Percentiles rank a stretch among this genome's conserved stretches.
These are phyloP conservation scores for Ophion costatus DNA, from an alignment of 2,888 invertebrate species.

Conservation along the genomic window DNA sequence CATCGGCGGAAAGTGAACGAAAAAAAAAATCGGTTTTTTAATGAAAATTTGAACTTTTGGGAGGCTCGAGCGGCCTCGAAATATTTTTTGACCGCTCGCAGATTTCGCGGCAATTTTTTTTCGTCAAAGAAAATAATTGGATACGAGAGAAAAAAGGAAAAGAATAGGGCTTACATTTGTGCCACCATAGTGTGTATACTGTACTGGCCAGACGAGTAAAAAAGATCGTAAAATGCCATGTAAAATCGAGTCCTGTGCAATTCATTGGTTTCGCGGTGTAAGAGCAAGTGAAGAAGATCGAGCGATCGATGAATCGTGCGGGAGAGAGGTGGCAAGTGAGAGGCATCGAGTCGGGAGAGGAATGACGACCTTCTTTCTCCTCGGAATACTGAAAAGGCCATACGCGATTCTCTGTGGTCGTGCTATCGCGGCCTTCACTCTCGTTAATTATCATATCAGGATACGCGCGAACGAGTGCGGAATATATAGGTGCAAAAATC, in stretches of 20 bases:
- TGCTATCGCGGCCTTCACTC: slow-evolving; percentile 53
- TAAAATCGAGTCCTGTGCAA: background rate
- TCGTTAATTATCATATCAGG: slow-evolving; percentile 65
- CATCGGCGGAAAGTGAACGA: too few species aligned
- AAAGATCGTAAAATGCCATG: background rate
- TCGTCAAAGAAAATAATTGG: too few species aligned
- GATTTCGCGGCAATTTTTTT: too few species aligned
- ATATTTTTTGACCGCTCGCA: too few species aligned
- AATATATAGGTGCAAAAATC: slow-evolving; percentile 14
- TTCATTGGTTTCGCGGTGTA: background rate
- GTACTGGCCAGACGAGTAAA: background rate
- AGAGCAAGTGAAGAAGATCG: slow-evolving; percentile 20
- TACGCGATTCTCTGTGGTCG: slow-evolving; percentile 29
- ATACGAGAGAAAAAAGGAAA: too few species aligned
- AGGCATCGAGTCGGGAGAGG: slow-evolving; percentile 29
- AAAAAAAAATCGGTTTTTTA: too few species aligned
- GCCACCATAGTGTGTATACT: too few species aligned
- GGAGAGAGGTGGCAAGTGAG: slow-evolving; percentile 50
- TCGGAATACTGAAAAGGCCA: slow-evolving; percentile 64
- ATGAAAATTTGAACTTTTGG: too few species aligned
- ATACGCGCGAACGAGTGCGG: slow-evolving; percentile 37
- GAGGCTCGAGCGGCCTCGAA: too few species aligned
- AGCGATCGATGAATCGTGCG: slow-evolving; percentile 26
- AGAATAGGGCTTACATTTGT: too few species aligned
- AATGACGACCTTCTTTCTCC: slow-evolving; percentile 61